phyloP scores from a whole-genome alignment of 1,140 invertebrate species.

The Temnothorax longispinosus region DNA sequence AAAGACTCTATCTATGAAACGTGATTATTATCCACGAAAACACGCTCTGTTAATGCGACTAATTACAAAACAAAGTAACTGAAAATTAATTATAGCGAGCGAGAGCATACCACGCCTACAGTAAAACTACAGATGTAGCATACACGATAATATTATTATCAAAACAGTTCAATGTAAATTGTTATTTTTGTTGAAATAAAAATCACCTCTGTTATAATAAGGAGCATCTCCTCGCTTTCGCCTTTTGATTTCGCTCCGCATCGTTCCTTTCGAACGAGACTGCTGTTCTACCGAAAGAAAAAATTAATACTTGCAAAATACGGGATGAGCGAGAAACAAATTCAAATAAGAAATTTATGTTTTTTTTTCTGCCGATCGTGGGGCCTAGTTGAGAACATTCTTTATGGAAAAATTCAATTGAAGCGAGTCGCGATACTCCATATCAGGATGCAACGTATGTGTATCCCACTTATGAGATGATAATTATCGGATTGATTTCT shows the following conservation, averaged over 20 bases:
- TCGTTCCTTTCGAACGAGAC: neutral
- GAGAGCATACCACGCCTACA: slow-evolving; percentile 84
- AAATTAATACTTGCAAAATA: neutral
- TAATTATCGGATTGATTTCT: slow-evolving; percentile 18
- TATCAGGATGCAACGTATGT: neutral
- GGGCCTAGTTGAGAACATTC: neutral
- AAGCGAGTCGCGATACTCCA: neutral
- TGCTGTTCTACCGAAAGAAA: neutral
- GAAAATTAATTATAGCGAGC: slow-evolving; percentile 81
- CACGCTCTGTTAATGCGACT: slow-evolving; percentile 79
- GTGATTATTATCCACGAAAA: slow-evolving; percentile 77
- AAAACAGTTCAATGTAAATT: slow-evolving; percentile 86
- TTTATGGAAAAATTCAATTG: neutral
- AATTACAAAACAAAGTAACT: slow-evolving; percentile 77
- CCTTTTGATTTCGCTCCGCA: slow-evolving; percentile 10
- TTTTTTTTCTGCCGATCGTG: neutral
- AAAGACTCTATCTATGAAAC: slow-evolving; percentile 55
- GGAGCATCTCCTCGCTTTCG: slow-evolving; percentile 39
- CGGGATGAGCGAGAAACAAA: neutral
- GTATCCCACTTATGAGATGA: neutral
- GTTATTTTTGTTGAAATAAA: slow-evolving; percentile 87
- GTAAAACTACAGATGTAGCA: slow-evolving; percentile 84
- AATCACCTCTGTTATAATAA: slow-evolving; percentile 85
- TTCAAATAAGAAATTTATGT: neutral
- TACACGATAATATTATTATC: slow-evolving; percentile 85